Base-by-base conservation (phyloP, 1,140 invertebrate genomes). In the Hyposmocoma kahamanoa region DNA sequence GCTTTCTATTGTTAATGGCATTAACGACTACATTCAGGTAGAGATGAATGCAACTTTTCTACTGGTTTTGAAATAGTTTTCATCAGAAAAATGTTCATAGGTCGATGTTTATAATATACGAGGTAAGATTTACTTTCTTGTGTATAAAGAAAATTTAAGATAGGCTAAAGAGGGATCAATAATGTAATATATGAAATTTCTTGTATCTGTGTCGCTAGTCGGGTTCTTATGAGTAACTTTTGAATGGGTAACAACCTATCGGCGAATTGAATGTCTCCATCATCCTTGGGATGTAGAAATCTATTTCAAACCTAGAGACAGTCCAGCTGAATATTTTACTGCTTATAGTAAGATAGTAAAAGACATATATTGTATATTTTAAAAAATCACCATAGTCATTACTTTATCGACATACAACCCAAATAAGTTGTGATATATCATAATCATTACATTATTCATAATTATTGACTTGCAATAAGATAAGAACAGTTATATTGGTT, bases 61-160 rank as follows among this genome's bases (percentile, higher is more conserved):
- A 69, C 64, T 55, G 62, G 79, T 70, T 78, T 79, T 79, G 72
- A 79, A 80, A 83, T 80, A 80, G 69, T 67, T 70, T 67, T 67
- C 63, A 34, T 56, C 15, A 36, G 45, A 43, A 56, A 21, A 20
- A 21, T 20, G 42, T 49, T 61, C 41, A 47, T 55, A 41, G 50
- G 48, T 50, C 18, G 42, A 41, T 41, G 45, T 47, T 52, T 42
- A 43, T 47, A 50, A 41, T 39, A 26, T 47, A 55, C 42, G 50
- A 50, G 17, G 49, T 53, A 59, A 53, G 50, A 49, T 49, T 56
- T 56, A 53, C 43, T 56, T 54, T 62, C 42, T 45, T 62, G 56
- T 67, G 41, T 57, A 51, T 47, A 59, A n/a, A 47, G 32, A 59
- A 62, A 68, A 59, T 49, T 72, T 71, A 76, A 68, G 68, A 66